Base-by-base conservation (phyloP, 2,888 invertebrate species). In the Clanis bilineata region DNA sequence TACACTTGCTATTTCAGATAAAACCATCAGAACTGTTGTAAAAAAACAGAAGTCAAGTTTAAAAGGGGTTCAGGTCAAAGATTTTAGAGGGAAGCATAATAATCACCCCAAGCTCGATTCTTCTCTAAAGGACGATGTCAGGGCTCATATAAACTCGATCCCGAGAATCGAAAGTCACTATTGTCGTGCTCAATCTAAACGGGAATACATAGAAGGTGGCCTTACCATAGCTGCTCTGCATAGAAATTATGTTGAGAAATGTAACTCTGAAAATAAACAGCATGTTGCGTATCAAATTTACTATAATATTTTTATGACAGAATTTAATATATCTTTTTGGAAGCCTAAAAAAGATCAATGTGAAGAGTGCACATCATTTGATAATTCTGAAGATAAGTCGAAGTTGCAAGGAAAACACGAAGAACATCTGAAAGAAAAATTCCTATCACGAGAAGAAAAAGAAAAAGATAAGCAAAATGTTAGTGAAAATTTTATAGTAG, bases 81-180 rank as follows among this genome's bases (percentile, higher is more conserved):
- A 65, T 59, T 28, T 62, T 61, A 60, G 58, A 45, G 39, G 58
- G 54, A 2, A 44, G 18, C 10, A 60, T n/a, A 18, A 18, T 10
- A 45, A 45, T 25, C 61, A 58, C 28, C 38, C 23, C 39, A 54
- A 18, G 36, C 39, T 61, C 23, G 28, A 38, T 22, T 25, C 15
- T 10, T 45, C 15, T 58, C 55, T 61, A 23, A 61, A 58, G 45
- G 38, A 55, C 45, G 21, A 38, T 18, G 38, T 61, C 10, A 58
- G 45, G 18, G 38, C 41, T 18, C 55, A 55, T 45, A 61, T 61
- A 55, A 58, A 61, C 15, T 15, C 21, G 4, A 61, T 61, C 55
- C 61, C 61, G 18, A 41, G 18, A 32, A 61, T 61, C n/a, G 61
- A 58, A 44, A 55, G 47, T 12, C 57, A 60, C 39, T 60, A 60